Conservation (phyloP, 37 sponge, comb jelly and placozoan genomes). For the Mnemiopsis leidyi region DNA sequence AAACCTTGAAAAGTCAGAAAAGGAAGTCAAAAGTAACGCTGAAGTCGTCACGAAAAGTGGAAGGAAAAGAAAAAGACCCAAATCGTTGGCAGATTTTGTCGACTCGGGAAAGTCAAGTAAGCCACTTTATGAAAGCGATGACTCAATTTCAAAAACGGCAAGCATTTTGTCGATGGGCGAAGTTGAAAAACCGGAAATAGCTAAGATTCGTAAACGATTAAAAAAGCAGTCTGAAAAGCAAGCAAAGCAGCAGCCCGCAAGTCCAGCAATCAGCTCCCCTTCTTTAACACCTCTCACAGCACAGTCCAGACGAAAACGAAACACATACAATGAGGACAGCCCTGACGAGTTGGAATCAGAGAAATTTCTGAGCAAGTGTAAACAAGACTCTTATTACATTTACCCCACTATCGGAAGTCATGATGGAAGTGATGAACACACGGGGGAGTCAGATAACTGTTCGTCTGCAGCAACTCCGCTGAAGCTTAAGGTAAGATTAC, state of each 20-base stretch:
- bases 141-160: background rate
- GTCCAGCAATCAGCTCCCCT: background rate
- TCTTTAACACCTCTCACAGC: background rate
- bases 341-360: conserved; percentile 2
- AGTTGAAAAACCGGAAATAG: conserved; percentile 9
- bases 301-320: background rate
- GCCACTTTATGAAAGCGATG: conserved; percentile 34
- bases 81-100: conserved; percentile 39
- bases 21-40: background rate
- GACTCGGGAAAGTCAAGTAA: conserved; percentile 26
- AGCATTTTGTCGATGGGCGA: background rate
- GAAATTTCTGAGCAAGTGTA: conserved; percentile 24
- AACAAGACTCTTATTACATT: conserved; percentile 46
- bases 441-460: background rate
- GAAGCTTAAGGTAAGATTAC: background rate
- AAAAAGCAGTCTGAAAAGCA: conserved; percentile 1
- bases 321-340: background rate
- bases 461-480: background rate
- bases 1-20: background rate
- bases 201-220: background rate
- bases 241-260: background rate
- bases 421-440: background rate
- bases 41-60: conserved; percentile 33
- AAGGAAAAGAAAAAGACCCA: conserved; percentile 23
- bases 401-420: conserved; percentile 2